Base-by-base conservation (phyloP, 2,888 invertebrate species). In the Xestoiulus laeticollis region DNA sequence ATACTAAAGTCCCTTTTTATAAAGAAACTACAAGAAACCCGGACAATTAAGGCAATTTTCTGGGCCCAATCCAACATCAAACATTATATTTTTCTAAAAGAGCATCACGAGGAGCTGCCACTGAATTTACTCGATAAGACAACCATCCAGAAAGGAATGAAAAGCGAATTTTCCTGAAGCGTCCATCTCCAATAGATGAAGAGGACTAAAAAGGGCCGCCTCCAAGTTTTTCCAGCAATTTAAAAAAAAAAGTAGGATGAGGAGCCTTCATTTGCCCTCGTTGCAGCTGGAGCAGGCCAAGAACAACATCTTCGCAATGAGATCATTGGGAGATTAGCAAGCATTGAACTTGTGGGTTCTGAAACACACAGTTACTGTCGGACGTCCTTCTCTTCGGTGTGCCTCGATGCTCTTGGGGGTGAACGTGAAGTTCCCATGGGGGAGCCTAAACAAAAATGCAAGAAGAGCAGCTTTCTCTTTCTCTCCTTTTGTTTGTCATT, bases 331-430 rank as follows among this genome's bases (percentile, higher is more conserved):
- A 78, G 78, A 78, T 78, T 78, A 78, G 78, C 78, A 78, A 78
- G 78, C 78, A 78, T 78, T 78, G 78, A 78, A 78, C 78, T 78
- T 78, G n/a, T n/a, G 78, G 78, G 78, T 26, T 78, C 78, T 78
- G 78, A 78, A 14, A 26, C 30, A 78, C 16, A 14, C 68, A 26
- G 68, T 26, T 38, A 38, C 10, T 68, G 68, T 68, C 68, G n/a
- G n/a, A n/a, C n/a, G 14, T 48, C 78, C 78, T 78, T 14, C 78
- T 78, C 78, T 68, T 68, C 8, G 68, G 22, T 10, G 22, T 10
- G 68, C 68, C 2, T 68, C 26, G 68, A 78, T 30, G 78, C 30
- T 30, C 14, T 30, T 26, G 26, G 26, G 26, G 48, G 48, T 48
- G 48, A 48, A 1, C 48, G 48, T 16, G 78, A 10, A 78, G 78